Conservation (phyloP, 92 coral and sea anemone species). For the Phenganax subtilis region DNA sequence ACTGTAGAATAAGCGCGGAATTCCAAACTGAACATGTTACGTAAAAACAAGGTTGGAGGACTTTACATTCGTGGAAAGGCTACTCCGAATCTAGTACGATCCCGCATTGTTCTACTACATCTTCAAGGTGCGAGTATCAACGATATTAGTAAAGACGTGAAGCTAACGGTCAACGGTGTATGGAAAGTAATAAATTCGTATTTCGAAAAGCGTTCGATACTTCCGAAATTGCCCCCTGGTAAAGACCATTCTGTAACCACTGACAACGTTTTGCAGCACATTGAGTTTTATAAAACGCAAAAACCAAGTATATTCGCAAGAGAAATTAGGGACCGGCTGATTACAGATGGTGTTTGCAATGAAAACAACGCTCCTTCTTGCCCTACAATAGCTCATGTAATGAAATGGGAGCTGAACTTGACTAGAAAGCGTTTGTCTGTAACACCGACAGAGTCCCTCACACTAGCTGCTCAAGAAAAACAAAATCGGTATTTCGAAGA, state of each 20-base stretch:
- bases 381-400: background rate
- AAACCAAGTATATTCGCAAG: background rate
- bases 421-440: background rate
- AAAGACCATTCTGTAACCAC: background rate
- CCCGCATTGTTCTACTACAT: too few relatives aligned
- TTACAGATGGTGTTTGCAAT: slow-evolving; percentile 1
- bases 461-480: background rate
- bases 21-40: too few relatives aligned
- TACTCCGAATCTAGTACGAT: too few relatives aligned
- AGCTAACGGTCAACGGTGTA: slow-evolving; percentile 3
- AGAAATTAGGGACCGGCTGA: background rate
- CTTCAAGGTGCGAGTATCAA: background rate
- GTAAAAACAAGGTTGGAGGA: too few relatives aligned
- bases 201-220: background rate
- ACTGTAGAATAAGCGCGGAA: too few relatives aligned
- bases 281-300: background rate
- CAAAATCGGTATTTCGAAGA: background rate
- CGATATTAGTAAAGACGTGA: background rate
- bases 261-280: background rate
- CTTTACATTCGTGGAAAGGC: too few relatives aligned
- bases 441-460: background rate
- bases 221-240: background rate
- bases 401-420: background rate
- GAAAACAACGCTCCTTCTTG: background rate
- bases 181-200: slow-evolving; percentile 3